A percentile compares a stretch with the other conserved stretches of the same genome.
These are phyloP conservation scores for Chamaetylas fuelleborni DNA, from an alignment of 2,113 vertebrate genomes.

Conservation along the genomic window DNA sequence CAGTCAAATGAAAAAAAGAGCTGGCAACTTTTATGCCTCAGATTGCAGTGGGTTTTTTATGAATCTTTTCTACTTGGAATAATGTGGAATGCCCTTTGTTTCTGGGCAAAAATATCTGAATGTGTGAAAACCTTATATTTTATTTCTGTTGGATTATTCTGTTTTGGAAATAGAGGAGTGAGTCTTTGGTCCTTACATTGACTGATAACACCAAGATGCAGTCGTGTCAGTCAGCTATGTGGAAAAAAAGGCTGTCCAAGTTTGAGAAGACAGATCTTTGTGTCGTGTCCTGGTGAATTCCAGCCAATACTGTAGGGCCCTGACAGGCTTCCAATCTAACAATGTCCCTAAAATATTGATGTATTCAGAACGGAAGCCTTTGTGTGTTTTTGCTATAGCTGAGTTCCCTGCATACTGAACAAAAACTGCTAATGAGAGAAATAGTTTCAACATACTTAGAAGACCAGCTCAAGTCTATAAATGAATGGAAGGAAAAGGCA, in stretches of 20 bases:
- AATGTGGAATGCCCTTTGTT: neutral
- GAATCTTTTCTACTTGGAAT: neutral
- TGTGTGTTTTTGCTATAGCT: neutral
- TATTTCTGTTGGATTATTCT: neutral
- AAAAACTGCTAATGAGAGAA: slow-evolving; percentile 8
- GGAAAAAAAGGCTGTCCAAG: neutral
- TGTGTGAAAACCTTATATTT: neutral
- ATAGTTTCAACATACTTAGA: neutral
- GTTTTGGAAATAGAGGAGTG: neutral
- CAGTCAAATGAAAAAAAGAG: neutral
- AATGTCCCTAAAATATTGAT: neutral
- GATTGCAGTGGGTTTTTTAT: neutral
- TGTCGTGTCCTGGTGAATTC: neutral
- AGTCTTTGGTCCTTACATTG: neutral
- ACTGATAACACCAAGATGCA: neutral
- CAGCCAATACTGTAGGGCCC: neutral
- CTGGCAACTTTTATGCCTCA: neutral
- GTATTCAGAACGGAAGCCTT: neutral
- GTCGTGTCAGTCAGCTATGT: neutral
- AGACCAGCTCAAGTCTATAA: slow-evolving; percentile 14
- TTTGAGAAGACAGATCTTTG: neutral
- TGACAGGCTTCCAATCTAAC: neutral
- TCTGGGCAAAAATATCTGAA: neutral
- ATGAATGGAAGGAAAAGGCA: slow-evolving; percentile 16
- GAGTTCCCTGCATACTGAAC: slow-evolving; percentile 15